Conservation (phyloP, 2,113 vertebrate genomes). For the Pampusana beccarii region DNA sequence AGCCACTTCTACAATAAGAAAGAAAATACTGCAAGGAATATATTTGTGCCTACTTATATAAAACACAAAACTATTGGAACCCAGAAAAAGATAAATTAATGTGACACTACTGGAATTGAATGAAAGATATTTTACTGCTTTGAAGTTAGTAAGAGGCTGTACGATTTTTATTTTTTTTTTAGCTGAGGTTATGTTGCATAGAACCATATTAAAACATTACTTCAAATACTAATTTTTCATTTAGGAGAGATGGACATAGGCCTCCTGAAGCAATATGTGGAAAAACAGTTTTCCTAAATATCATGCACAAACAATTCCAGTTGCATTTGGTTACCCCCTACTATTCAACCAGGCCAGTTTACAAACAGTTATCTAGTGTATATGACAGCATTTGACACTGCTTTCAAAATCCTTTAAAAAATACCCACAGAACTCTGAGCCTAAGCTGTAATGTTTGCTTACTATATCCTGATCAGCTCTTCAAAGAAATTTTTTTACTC, state of each 20-base stretch:
- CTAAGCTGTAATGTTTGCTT: neutral
- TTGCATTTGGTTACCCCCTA: neutral
- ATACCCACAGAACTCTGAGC: neutral
- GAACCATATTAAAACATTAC: constrained; percentile 9
- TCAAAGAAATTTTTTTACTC: neutral
- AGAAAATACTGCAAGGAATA: neutral
- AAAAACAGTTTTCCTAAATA: neutral
- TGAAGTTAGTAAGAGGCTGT: constrained; percentile 14
- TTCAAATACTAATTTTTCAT: neutral
- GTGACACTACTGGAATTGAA: constrained; percentile 32
- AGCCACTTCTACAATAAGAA: neutral
- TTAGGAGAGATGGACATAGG: neutral
- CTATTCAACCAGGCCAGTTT: neutral
- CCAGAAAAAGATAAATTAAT: constrained; percentile 29
- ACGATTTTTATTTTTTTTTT: neutral
- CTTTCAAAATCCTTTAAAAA: neutral
- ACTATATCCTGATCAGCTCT: neutral
- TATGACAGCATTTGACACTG: neutral
- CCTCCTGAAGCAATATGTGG: neutral
- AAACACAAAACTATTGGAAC: neutral
- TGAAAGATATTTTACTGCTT: constrained; percentile 18
- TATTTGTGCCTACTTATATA: neutral
- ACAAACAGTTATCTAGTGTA: neutral
- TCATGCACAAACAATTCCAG: neutral
- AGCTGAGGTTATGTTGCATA: neutral